Evolutionary conservation across 2,113 vertebrate genomes (phyloP).

Genomic region (Zingel zingel): DNA sequence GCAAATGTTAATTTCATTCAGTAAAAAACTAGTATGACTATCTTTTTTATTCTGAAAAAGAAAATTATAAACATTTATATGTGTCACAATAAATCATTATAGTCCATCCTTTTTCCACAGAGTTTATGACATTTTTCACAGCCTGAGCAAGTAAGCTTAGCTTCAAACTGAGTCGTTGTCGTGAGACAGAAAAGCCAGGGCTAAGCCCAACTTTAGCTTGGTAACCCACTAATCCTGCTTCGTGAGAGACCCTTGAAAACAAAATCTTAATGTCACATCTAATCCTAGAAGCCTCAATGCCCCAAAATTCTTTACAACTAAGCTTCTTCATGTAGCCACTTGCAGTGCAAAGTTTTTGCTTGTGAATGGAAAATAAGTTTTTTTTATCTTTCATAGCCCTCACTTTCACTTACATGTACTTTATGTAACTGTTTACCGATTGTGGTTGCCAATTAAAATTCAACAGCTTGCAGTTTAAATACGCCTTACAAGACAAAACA

Average conservation of each 20-base stretch:
- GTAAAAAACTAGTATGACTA: constrained; percentile 22
- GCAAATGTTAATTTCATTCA: constrained; percentile 34
- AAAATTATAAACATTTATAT: neutral
- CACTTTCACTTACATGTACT: neutral
- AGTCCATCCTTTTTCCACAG: constrained; percentile 9
- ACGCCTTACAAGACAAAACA: neutral
- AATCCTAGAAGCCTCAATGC: constrained; percentile 53
- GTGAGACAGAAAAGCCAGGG: constrained; percentile 39
- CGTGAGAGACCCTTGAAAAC: constrained; percentile 58
- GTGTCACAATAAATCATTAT: neutral
- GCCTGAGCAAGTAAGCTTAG: constrained; percentile 26
- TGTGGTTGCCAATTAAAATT: constrained; percentile 14
- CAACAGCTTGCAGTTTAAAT: neutral
- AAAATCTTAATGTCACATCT: constrained; percentile 67
- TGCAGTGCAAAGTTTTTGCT: constrained; percentile 20
- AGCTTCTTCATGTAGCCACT: constrained; percentile 26
- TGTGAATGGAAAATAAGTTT: neutral
- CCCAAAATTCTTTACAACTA: constrained; percentile 29
- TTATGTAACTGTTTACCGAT: constrained; percentile 22
- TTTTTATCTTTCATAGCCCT: constrained; percentile 16
- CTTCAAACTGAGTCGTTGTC: constrained; percentile 43
- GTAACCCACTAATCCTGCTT: constrained; percentile 60
- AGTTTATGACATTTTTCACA: constrained; percentile 3
- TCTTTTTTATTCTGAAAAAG: constrained; percentile 9
- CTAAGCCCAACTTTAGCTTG: constrained; percentile 47